These are phyloP conservation scores for Syngnathus scovelli DNA, from an alignment of 2,113 vertebrate genomes.

Conservation along the genomic window DNA sequence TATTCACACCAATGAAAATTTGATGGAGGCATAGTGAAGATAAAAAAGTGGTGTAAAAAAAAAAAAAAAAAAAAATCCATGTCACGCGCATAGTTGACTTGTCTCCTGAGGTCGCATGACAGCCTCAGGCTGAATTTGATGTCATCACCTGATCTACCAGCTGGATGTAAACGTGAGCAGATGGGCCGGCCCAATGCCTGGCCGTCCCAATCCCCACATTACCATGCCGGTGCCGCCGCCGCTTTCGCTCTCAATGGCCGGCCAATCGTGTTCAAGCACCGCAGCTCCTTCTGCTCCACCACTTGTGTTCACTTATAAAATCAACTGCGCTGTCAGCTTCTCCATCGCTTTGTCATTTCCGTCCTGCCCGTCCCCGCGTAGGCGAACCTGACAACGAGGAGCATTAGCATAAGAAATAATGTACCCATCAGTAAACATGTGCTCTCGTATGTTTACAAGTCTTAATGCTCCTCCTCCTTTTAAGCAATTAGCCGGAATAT, in stretches of 20 bases:
- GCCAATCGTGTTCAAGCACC: conserved; percentile 24
- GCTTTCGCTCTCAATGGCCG: conserved; percentile 34
- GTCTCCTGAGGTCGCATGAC: conserved; percentile 53
- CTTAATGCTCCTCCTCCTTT: conserved; percentile 60
- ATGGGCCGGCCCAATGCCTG: conserved; percentile 63
- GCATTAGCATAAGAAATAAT: conserved; percentile 54
- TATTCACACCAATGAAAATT: neutral
- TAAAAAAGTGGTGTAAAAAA: neutral
- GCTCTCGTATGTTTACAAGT: conserved; percentile 60
- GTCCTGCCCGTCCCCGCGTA: neutral
- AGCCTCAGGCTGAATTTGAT: conserved; percentile 57
- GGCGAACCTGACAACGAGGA: neutral
- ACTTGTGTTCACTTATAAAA: conserved; percentile 49
- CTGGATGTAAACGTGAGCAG: conserved; percentile 71
- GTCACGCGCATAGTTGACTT: conserved; percentile 17
- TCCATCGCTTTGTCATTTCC: conserved; percentile 31
- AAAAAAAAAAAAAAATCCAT: neutral
- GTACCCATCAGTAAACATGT: conserved; percentile 58
- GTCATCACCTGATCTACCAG: conserved; percentile 70
- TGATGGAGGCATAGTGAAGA: neutral
- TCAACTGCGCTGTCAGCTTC: conserved; percentile 20
- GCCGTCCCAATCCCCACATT: conserved; percentile 66
- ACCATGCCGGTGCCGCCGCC: conserved; percentile 63
- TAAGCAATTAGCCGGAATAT: conserved; percentile 67
- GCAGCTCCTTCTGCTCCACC: conserved; percentile 35